These are phyloP conservation scores for Leucopsar rothschildi DNA, from an alignment of 2,113 vertebrate genomes.

Conservation along the genomic window DNA sequence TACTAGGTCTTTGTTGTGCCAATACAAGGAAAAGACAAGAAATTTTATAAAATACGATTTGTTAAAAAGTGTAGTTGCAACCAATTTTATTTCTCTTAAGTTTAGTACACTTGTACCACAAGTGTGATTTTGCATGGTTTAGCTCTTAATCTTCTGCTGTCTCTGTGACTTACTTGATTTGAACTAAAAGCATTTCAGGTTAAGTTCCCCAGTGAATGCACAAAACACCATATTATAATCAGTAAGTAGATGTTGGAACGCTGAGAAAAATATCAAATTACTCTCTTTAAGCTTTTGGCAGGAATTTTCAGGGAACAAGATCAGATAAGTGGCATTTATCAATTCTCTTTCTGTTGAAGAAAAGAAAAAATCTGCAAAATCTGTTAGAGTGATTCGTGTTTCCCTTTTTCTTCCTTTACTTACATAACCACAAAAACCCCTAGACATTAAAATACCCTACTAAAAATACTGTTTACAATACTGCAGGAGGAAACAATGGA, in stretches of 20 bases:
- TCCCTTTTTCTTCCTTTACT: not conserved
- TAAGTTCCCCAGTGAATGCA: not conserved
- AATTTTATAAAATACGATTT: not conserved
- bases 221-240: not conserved
- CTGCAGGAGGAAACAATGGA: not conserved
- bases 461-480: not conserved
- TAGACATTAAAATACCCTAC: not conserved
- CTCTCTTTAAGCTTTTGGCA: not conserved
- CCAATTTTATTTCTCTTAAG: not conserved
- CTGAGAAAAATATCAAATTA: not conserved
- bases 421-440: not conserved
- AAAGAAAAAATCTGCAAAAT: not conserved
- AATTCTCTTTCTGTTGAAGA: not conserved
- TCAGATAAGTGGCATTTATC: not conserved
- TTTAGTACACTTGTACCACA: not conserved
- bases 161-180: not conserved
- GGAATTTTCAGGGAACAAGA: not conserved
- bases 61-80: not conserved
- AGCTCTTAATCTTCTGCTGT: not conserved
- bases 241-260: not conserved
- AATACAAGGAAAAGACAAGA: not conserved
- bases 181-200: not conserved
- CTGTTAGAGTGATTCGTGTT: not conserved
- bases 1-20: not conserved
- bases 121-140: not conserved